Percentiles rank a stretch among this genome's conserved stretches.
These are phyloP conservation scores for Leptopilina clavipes DNA, from an alignment of 1,140 invertebrate species.

Conservation along the genomic window DNA sequence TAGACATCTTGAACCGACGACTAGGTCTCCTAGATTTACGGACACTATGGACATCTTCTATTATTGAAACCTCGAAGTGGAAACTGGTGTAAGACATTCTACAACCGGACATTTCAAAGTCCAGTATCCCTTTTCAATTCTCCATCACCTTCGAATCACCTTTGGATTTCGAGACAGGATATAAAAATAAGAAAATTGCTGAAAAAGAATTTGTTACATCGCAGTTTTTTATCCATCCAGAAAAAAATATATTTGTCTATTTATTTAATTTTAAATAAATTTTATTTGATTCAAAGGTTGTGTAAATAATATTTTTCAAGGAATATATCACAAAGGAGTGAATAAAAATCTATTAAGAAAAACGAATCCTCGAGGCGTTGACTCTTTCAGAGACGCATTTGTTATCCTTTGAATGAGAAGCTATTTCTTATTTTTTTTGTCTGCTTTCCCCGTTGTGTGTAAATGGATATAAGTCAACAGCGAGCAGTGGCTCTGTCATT, in stretches of 20 bases:
- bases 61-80: slow-evolving; percentile 69
- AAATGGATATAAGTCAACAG: slow-evolving; percentile 74
- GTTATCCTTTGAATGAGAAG: slow-evolving; percentile 74
- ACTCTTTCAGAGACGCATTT: slow-evolving; percentile 72
- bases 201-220: no score
- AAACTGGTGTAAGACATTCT: slow-evolving; percentile 67
- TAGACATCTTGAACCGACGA: slow-evolving; percentile 8
- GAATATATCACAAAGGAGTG: no score
- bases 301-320: no score
- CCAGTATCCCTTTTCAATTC: not conserved
- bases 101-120: slow-evolving; percentile 57
- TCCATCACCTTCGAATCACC: not conserved
- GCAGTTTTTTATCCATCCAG: no score
- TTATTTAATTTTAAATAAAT: no score
- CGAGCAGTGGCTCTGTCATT: slow-evolving; percentile 74
- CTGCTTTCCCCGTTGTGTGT: slow-evolving; percentile 70
- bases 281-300: no score
- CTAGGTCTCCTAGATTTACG: slow-evolving; percentile 44
- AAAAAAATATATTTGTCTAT: no score
- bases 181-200: no score
- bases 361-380: slow-evolving; percentile 70
- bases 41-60: slow-evolving; percentile 59
- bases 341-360: slow-evolving; percentile 32
- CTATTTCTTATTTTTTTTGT: slow-evolving; percentile 75
- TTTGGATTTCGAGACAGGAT: not conserved